Conservation (phyloP, 1,140 invertebrate species). For the Onthophagus taurus region DNA sequence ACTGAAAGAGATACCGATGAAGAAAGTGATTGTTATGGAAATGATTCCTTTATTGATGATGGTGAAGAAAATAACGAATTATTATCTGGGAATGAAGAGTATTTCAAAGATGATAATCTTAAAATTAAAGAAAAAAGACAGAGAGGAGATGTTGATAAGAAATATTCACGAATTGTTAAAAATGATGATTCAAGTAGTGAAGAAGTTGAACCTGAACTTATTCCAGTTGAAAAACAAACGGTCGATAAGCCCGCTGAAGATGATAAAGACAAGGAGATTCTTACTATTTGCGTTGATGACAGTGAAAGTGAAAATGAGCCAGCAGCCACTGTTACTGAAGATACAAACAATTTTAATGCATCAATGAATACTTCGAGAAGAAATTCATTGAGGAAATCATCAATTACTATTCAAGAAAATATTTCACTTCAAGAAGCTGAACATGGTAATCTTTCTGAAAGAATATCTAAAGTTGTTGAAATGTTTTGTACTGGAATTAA, state of each 20-base stretch:
- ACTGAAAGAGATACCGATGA: conserved; percentile 21
- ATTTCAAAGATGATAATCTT: conserved; percentile 8
- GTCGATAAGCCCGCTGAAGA: conserved; percentile 2
- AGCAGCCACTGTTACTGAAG: conserved; percentile 3
- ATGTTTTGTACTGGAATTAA: conserved; percentile 16
- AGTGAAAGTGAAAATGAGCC: conserved; percentile 5
- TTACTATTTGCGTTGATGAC: conserved; percentile 4
- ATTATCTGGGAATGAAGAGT: conserved; percentile 23
- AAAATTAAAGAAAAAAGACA: conserved; percentile 14
- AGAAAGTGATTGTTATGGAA: conserved; percentile 19
- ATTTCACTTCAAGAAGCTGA: conserved; percentile 14
- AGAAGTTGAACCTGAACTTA: conserved; percentile 2
- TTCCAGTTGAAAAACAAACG: neutral
- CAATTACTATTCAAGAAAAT: conserved; percentile 17
- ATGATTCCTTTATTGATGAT: conserved; percentile 28
- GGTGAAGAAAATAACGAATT: conserved; percentile 21
- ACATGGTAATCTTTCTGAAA: conserved; percentile 12
- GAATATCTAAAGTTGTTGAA: conserved; percentile 16
- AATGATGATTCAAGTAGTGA: conserved; percentile 7
- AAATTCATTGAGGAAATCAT: conserved; percentile 5
- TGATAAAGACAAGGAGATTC: conserved; percentile 8
- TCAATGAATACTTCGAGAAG: neutral
- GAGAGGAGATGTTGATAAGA: neutral
- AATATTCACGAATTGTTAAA: neutral
- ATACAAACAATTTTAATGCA: conserved; percentile 7